Evolutionary conservation across 1,140 invertebrate species (phyloP), one percentile per base, ranked within the genome.

Genomic region (Hestina assimilis): DNA sequence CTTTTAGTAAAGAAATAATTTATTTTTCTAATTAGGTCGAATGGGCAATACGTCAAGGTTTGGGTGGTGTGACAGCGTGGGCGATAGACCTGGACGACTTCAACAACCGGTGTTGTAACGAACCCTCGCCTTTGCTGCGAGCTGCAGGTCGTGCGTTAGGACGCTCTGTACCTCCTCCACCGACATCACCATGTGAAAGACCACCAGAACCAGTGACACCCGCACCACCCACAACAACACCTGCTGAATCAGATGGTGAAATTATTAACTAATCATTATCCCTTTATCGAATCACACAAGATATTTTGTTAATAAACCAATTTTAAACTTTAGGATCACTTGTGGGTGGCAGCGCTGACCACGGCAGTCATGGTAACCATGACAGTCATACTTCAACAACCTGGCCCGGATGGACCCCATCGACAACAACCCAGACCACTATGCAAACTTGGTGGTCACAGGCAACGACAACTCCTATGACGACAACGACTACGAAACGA

Each of bases 21-120:
- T n/a, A n/a, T n/a, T n/a, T n/a, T n/a, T n/a, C n/a, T n/a, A n/a
- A n/a, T n/a, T 20, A 94, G 90, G 94, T 94, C 4, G 88, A 93
- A 53, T 97, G 93, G 89, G 92, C 96, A 1, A 79, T 91, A 12
- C 85, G 90, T 1, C 91, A 92, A 70, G 92, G 93, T 5, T 93
- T 93, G 54, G 95, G 94, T 1, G 96, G 96, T 5, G 92, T 93
- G 1, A 94, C 95, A 56, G 93, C 96, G 1, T 98, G 96, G 96
- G 97, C 96, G 0, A 90, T 98, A 0, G 97, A 98, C 74, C 82
- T 99, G 54, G 96, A 98, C 67, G 96, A 98, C 72, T 97, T 96
- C 67, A 92, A 90, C 29, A 97, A 97, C 80, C 86, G 90, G 0
- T 96, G 95, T 75, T 97, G 95, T 66, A 81, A 81, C 1, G 95